phyloP scores from a whole-genome alignment of 2,888 invertebrate genomes.

The Isotomurus palustris region DNA sequence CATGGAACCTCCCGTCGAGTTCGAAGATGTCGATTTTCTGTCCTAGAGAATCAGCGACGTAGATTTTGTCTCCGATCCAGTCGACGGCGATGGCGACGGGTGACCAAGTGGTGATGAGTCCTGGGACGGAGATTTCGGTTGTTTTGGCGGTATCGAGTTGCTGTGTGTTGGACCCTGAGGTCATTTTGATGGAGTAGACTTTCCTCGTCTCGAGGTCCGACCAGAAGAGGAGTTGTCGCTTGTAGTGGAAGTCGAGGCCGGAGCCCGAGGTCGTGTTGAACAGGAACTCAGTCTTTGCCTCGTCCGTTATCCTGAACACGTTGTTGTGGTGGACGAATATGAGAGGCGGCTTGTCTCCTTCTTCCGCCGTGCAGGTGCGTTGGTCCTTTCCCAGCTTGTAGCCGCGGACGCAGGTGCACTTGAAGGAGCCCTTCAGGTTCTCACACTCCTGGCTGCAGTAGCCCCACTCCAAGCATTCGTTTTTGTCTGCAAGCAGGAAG shows the following conservation, averaged over 20 bases:
- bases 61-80: conserved; percentile 94
- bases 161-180: no score
- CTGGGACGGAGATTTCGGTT: conserved; percentile 27
- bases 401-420: conserved; percentile 76
- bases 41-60: conserved; percentile 86
- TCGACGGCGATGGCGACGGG: conserved; percentile 90
- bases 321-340: conserved; percentile 65
- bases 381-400: conserved; percentile 60
- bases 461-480: conserved; percentile 89
- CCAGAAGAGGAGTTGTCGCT: conserved; percentile 75
- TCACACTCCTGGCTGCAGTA: conserved; percentile 92
- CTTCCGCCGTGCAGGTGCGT: conserved; percentile 59
- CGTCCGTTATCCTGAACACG: conserved; percentile 67
- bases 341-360: conserved; percentile 55
- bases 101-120: conserved; percentile 65
- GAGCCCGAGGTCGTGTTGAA: conserved; percentile 80
- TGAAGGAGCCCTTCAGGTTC: conserved; percentile 76
- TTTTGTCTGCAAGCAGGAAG: no score
- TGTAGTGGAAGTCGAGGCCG: conserved; percentile 78
- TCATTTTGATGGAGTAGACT: conserved; percentile 35
- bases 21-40: conserved; percentile 94
- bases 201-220: conserved; percentile 74
- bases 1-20: conserved; percentile 77
- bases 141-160: conserved; percentile 13
- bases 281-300: conserved; percentile 54